phyloP scores from a whole-genome alignment of 2,888 invertebrate genomes.

The Melinopterus prodromus region DNA sequence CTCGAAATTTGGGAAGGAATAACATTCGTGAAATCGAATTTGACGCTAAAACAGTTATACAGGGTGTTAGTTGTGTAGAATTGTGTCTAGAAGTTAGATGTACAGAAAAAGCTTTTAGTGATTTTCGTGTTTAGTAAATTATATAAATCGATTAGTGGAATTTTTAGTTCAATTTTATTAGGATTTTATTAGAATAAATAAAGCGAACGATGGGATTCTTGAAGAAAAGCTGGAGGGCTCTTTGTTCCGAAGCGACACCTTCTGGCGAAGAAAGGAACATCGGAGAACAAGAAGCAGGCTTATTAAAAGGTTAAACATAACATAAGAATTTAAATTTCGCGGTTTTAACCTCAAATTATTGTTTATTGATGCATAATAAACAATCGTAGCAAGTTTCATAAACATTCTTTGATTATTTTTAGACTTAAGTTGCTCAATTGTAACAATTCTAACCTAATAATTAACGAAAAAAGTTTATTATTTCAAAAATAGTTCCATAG shows the following conservation, averaged over 20 bases:
- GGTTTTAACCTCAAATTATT: no score
- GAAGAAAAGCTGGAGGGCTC: slow-evolving; percentile 45
- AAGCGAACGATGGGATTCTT: slow-evolving; percentile 42
- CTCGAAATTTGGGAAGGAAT: neutral
- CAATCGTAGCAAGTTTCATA: no score
- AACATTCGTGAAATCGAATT: neutral
- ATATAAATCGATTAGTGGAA: neutral
- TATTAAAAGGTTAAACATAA: slow-evolving; percentile 50
- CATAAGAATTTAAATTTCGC: neutral
- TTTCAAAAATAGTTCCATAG: no score
- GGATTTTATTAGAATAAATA: slow-evolving; percentile 26
- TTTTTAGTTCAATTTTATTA: slow-evolving; percentile 11
- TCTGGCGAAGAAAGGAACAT: slow-evolving; percentile 33
- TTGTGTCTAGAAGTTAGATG: neutral
- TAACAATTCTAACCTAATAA: no score
- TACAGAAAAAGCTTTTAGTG: neutral
- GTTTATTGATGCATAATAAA: no score
- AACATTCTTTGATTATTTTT: no score
- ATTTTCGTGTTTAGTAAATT: slow-evolving; percentile 10
- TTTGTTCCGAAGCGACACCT: slow-evolving; percentile 41
- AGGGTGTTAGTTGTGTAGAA: neutral
- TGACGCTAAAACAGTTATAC: neutral
- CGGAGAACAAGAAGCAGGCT: slow-evolving; percentile 53
- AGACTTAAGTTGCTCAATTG: no score
- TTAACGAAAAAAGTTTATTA: no score